These are phyloP conservation scores for Lithophane leautieri DNA, from an alignment of 2,888 invertebrate genomes.

Conservation along the genomic window DNA sequence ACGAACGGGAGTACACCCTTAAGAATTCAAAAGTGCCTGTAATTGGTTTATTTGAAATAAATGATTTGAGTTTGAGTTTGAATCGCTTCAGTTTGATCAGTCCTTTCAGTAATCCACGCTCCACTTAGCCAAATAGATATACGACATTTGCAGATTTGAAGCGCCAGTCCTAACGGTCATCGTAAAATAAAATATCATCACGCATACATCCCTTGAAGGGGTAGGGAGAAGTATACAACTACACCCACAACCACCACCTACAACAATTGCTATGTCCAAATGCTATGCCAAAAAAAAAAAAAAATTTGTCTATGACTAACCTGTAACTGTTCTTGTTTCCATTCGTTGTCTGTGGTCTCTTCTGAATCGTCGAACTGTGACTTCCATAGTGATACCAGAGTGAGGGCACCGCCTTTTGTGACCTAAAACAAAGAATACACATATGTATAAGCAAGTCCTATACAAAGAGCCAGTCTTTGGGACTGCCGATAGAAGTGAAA, in stretches of 20 bases:
- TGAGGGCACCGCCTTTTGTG: slow-evolving; percentile 96
- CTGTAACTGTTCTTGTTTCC: slow-evolving; percentile 94
- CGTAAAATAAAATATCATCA: neutral
- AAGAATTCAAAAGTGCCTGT: too few relatives aligned
- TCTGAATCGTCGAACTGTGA: slow-evolving; percentile 99
- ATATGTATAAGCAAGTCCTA: too few relatives aligned
- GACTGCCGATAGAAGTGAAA: too few relatives aligned
- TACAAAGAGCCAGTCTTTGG: too few relatives aligned
- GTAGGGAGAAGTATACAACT: neutral
- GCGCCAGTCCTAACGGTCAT: neutral
- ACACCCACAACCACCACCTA: slow-evolving; percentile 11
- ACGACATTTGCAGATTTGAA: neutral
- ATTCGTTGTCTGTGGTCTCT: slow-evolving; percentile 98
- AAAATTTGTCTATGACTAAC: slow-evolving; percentile 71
- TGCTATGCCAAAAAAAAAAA: neutral
- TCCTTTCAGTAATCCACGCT: neutral
- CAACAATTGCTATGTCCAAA: neutral
- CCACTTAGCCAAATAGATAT: neutral
- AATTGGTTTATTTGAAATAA: too few relatives aligned
- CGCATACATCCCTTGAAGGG: neutral
- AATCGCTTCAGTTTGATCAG: too few relatives aligned
- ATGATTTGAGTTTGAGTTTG: too few relatives aligned
- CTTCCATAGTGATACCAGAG: slow-evolving; percentile 97
- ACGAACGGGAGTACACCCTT: too few relatives aligned
- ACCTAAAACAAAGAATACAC: slow-evolving; percentile 87